Base-by-base conservation (phyloP, 2,888 invertebrate genomes). In the Latrodectus hesperus region DNA sequence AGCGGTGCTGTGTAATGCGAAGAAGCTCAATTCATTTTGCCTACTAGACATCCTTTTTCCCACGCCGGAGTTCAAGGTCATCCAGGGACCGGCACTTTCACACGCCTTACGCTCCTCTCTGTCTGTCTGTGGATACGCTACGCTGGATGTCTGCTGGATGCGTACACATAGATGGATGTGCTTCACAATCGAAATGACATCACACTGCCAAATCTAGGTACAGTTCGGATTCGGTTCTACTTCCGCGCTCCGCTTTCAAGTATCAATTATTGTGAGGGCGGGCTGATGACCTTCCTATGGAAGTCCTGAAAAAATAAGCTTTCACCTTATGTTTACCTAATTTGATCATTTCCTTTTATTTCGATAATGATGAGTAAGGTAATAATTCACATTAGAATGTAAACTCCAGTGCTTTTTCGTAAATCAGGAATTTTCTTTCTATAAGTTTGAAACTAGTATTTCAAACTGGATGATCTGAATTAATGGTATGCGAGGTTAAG, bases 31-130 rank as follows among this genome's bases (percentile, higher is more conserved):
- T 76, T 78, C 79, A 60, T 60, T 60, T 60, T 60, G 60, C 38
- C 38, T 38, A 38, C 38, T 38, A 38, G 64, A 85, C 85, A 85
- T 85, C 85, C 85, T 85, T 85, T 83, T 85, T 85, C 85, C 84
- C 85, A 85, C 85, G 85, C 70, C 73, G 67, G 70, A 79, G 85
- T 85, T 85, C 85, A 85, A 85, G 85, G 85, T 85, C 85, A 85
- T 55, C 26, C 55, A 52, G 85, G 79, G 64, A 85, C 74, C 85
- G 85, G 80, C 85, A 85, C 85, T 85, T 85, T 85, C 85, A 85
- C 85, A 85, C 85, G 85, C 79, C 73, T 74, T 70, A 49, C 26
- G 38, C 73, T 55, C 17, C 65, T 64, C 73, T 55, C 75, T 60
- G 70, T 60, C 75, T 55, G 67, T 85, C 70, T 77, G 78, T 84